phyloP scores from a whole-genome alignment of 2,888 invertebrate genomes.

The Cantharis rustica region DNA sequence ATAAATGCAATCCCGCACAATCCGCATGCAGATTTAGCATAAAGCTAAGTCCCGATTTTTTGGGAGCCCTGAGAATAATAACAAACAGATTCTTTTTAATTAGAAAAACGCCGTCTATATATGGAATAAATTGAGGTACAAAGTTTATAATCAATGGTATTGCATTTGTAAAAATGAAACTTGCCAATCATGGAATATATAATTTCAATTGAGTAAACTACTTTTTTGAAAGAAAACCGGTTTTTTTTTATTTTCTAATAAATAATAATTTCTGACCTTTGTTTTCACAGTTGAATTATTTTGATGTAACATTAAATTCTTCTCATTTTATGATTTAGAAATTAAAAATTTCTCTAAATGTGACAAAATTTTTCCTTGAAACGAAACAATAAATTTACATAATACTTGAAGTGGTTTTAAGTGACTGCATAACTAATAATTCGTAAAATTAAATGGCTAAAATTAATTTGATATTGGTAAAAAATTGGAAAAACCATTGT shows the following conservation, averaged over 20 bases:
- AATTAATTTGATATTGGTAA: background rate
- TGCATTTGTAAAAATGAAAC: background rate
- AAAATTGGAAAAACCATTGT: no score
- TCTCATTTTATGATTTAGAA: background rate
- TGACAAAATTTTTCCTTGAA: no score
- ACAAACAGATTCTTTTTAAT: no score
- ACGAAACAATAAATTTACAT: no score
- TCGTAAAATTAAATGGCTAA: background rate
- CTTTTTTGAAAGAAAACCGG: background rate
- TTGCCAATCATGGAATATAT: background rate
- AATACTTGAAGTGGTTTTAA: no score
- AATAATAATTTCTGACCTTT: background rate
- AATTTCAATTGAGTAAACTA: background rate
- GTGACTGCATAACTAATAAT: background rate
- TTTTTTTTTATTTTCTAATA: background rate
- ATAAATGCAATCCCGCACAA: no score
- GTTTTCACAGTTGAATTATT: background rate
- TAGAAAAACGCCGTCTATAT: no score
- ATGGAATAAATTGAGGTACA: no score
- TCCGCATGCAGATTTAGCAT: no score
- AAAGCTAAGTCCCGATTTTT: no score
- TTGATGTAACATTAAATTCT: background rate
- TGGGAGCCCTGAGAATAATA: no score
- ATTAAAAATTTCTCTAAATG: background rate
- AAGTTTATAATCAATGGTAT: background rate